phyloP scores from a whole-genome alignment of 2,113 vertebrate genomes.

The Equus przewalskii region DNA sequence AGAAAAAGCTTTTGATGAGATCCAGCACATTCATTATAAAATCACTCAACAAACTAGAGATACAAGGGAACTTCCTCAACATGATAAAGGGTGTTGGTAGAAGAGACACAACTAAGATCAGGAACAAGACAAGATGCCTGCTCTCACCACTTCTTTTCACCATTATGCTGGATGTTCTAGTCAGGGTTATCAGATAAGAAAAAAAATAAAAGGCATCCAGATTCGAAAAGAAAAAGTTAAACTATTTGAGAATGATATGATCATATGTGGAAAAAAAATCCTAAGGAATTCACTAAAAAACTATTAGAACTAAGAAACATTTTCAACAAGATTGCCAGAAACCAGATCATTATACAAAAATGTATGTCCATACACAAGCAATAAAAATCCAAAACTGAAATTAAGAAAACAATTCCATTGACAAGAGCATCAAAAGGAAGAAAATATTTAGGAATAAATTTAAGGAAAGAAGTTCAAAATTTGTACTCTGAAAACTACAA shows the following conservation, averaged over 20 bases:
- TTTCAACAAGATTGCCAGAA: not conserved
- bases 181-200: not conserved
- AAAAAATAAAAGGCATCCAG: not conserved
- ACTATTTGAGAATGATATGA: not conserved
- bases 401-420: not conserved
- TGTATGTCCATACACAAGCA: not conserved
- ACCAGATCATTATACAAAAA: not conserved
- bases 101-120: not conserved
- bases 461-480: not conserved
- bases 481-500: not conserved
- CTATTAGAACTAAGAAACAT: not conserved
- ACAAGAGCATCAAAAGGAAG: not conserved
- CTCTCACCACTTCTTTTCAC: not conserved
- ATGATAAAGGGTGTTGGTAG: not conserved
- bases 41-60: not conserved
- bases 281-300: not conserved
- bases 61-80: not conserved
- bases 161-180: not conserved
- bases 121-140: not conserved
- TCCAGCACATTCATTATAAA: not conserved
- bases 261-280: not conserved
- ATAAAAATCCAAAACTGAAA: not conserved
- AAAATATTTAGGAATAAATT: not conserved
- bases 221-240: not conserved
- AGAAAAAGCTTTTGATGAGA: not conserved